A percentile compares a stretch with the other conserved stretches of the same genome.
Conservation (phyloP, 2,113 vertebrate genomes). For the Axis porcinus region DNA sequence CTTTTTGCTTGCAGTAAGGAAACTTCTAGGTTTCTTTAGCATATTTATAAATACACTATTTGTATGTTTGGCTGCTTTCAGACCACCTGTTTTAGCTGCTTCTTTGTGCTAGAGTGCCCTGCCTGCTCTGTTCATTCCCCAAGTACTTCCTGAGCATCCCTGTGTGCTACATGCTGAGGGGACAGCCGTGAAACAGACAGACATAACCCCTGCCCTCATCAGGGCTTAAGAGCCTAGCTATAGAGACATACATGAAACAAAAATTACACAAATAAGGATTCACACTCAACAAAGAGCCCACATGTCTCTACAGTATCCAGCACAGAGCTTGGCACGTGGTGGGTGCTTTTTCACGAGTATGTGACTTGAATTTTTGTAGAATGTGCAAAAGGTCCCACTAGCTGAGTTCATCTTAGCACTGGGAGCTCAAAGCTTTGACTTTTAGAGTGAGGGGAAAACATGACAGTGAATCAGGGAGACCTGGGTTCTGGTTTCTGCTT, state of each 20-base stretch:
- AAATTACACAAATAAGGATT: conserved; percentile 19
- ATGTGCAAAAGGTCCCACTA: neutral
- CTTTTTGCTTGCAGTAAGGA: neutral
- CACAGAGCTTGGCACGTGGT: neutral
- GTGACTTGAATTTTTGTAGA: neutral
- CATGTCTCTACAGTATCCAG: neutral
- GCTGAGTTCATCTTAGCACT: neutral
- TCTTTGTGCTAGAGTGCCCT: neutral
- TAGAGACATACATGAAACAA: conserved; percentile 34
- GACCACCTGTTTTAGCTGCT: neutral
- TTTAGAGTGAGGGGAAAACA: neutral
- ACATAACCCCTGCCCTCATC: neutral
- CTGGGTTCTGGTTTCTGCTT: neutral
- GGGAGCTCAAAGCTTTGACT: neutral
- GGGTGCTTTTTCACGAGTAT: neutral
- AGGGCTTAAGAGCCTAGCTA: neutral
- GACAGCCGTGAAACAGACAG: conserved; percentile 29
- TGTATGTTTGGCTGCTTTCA: neutral
- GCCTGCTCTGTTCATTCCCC: neutral
- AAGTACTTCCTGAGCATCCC: neutral
- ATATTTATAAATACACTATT: neutral
- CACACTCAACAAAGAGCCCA: conserved; percentile 47
- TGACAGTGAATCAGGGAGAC: neutral
- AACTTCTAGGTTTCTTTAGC: neutral
- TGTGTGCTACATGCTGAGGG: neutral